Conservation (phyloP, 2,113 vertebrate genomes). For the Lasiurus borealis region DNA sequence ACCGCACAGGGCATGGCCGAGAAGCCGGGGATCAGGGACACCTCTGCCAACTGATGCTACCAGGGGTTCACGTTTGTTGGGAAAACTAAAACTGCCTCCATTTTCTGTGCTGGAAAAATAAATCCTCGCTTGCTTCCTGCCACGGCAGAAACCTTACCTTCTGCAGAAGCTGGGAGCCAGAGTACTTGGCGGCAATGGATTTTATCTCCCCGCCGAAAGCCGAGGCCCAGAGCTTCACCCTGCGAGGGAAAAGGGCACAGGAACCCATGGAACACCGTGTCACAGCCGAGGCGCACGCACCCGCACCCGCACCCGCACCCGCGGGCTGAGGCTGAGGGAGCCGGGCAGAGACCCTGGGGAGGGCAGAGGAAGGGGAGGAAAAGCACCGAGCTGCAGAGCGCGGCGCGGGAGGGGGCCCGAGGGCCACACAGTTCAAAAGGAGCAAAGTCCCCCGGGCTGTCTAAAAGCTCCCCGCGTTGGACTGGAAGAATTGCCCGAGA, state of each 20-base stretch:
- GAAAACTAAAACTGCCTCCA: constrained; percentile 86
- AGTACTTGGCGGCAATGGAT: constrained; percentile 99
- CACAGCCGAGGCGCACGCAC: constrained; percentile 77
- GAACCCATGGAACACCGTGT: constrained; percentile 82
- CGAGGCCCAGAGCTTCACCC: constrained; percentile 99
- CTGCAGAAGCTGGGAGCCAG: constrained; percentile 98
- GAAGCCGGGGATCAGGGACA: constrained; percentile 82
- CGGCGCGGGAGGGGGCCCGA: constrained; percentile 66
- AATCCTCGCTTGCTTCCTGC: constrained; percentile 70
- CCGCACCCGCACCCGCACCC: constrained; percentile 70
- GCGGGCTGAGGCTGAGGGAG: constrained; percentile 71
- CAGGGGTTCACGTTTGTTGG: constrained; percentile 79
- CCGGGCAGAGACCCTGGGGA: not conserved
- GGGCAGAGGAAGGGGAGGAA: not conserved
- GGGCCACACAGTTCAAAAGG: constrained; percentile 62
- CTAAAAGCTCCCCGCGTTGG: not conserved
- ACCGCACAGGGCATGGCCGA: constrained; percentile 74
- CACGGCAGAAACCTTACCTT: constrained; percentile 92
- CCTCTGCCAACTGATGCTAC: constrained; percentile 76
- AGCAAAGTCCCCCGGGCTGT: constrained; percentile 37
- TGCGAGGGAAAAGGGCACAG: constrained; percentile 79
- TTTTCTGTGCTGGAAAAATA: constrained; percentile 84
- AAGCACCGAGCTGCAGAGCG: constrained; percentile 69
- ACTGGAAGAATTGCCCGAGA: not conserved
- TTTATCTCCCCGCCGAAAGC: constrained; percentile 99